Evolutionary conservation across 2,888 invertebrate species (phyloP).

Genomic region (Melanargia galathea): DNA sequence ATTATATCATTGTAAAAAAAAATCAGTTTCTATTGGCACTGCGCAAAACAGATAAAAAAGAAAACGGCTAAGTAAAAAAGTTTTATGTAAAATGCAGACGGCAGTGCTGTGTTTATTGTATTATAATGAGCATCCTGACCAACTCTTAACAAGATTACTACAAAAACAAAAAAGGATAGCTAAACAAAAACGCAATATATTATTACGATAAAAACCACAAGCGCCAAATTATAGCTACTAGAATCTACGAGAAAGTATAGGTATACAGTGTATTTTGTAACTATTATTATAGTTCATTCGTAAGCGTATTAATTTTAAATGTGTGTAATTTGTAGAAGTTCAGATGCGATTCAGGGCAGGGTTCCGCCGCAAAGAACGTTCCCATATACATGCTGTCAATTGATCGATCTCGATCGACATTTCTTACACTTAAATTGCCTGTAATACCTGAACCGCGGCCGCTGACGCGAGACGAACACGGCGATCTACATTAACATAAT

Average conservation of each 20-base stretch:
- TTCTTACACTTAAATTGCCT: background rate
- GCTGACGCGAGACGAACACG: background rate
- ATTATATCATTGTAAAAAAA: background rate
- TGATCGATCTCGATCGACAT: background rate
- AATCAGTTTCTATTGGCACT: constrained; percentile 28
- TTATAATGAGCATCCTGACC: constrained; percentile 78
- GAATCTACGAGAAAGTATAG: constrained; percentile 45
- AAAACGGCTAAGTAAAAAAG: constrained; percentile 15
- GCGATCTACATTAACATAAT: constrained; percentile 1
- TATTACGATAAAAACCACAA: constrained; percentile 45
- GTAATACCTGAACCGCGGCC: background rate
- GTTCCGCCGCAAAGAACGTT: too few species aligned
- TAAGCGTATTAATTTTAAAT: constrained; percentile 60
- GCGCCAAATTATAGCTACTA: constrained; percentile 46
- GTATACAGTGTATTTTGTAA: constrained; percentile 35
- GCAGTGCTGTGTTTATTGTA: constrained; percentile 53
- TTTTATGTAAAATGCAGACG: constrained; percentile 48
- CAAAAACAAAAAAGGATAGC: constrained; percentile 28
- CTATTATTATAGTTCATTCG: constrained; percentile 49
- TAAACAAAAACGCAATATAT: constrained; percentile 40
- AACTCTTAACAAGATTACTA: constrained; percentile 47
- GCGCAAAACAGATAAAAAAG: constrained; percentile 15
- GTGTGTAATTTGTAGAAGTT: constrained; percentile 59
- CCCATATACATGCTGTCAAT: background rate
- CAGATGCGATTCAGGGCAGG: constrained; percentile 56